These are phyloP conservation scores for Globodera ellingtonae DNA, from an alignment of 1,140 invertebrate species.

Conservation along the genomic window DNA sequence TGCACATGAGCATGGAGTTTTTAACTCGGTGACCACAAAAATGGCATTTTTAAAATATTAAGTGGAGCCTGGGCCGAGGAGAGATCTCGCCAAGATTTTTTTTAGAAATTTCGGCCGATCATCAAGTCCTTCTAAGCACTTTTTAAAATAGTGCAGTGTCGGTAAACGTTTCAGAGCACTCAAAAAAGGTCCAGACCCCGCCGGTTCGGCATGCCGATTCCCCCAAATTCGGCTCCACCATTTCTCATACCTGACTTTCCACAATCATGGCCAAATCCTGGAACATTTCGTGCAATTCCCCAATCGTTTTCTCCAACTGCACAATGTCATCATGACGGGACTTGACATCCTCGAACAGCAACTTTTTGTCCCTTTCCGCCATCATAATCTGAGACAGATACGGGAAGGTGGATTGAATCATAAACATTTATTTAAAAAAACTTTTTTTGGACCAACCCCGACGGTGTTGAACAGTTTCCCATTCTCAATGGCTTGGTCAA, in stretches of 20 bases:
- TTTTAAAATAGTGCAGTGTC: too few relatives aligned
- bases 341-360: conserved; percentile 54
- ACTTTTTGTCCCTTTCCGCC: conserved; percentile 53
- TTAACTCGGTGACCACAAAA: neutral
- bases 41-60: conserved; percentile 16
- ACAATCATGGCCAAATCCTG: conserved; percentile 73
- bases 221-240: too few relatives aligned
- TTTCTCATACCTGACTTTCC: conserved; percentile 69
- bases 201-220: too few relatives aligned
- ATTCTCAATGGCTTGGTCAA: conserved; percentile 51
- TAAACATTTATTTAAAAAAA: neutral
- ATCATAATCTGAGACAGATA: conserved; percentile 43
- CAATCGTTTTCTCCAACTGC: conserved; percentile 66
- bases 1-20: too few relatives aligned
- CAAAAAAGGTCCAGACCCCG: too few relatives aligned
- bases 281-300: conserved; percentile 73
- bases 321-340: conserved; percentile 52
- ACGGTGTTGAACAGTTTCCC: conserved; percentile 52
- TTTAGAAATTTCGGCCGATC: conserved; percentile 9
- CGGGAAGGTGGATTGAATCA: conserved; percentile 16
- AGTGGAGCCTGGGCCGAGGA: too few relatives aligned
- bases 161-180: too few relatives aligned
- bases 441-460: conserved; percentile 24
- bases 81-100: neutral
- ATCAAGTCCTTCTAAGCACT: too few relatives aligned